Percentiles rank a stretch among this genome's conserved stretches.
phyloP scores from a whole-genome alignment of 2,797 vertebrate species.

The Bucorvus abyssinicus region DNA sequence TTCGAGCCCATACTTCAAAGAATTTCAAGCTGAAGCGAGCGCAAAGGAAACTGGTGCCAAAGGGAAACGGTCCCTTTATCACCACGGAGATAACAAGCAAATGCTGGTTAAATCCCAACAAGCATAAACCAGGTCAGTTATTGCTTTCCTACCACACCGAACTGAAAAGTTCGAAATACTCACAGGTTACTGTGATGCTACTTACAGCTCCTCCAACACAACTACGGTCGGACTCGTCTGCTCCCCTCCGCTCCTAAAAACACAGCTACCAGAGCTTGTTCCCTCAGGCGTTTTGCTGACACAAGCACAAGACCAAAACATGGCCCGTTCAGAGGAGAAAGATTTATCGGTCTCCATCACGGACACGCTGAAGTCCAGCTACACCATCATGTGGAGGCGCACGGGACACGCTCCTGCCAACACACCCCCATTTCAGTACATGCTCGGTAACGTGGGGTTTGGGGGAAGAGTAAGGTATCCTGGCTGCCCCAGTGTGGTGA shows the following conservation, averaged over 20 bases:
- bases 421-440: fast-evolving
- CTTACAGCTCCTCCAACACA: background rate
- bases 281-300: background rate
- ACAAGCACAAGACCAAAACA: background rate
- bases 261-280: background rate
- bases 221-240: background rate
- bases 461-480: background rate
- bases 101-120: background rate
- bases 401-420: background rate
- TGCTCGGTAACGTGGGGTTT: fast-evolving
- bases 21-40: background rate
- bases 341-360: background rate
- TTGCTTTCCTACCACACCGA: background rate
- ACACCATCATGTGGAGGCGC: background rate
- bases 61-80: background rate
- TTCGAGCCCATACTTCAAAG: background rate
- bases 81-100: background rate
- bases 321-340: background rate
- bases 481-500: background rate
- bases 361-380: background rate
- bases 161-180: background rate
- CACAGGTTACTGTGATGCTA: background rate
- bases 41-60: background rate
- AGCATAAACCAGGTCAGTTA: background rate
- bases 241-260: slow-evolving; percentile 5